A percentile compares a stretch with the other conserved stretches of the same genome.
Evolutionary conservation across 35 echinoderm and acorn worm genomes (phyloP).

Genomic region (Apostichopus californicus): DNA sequence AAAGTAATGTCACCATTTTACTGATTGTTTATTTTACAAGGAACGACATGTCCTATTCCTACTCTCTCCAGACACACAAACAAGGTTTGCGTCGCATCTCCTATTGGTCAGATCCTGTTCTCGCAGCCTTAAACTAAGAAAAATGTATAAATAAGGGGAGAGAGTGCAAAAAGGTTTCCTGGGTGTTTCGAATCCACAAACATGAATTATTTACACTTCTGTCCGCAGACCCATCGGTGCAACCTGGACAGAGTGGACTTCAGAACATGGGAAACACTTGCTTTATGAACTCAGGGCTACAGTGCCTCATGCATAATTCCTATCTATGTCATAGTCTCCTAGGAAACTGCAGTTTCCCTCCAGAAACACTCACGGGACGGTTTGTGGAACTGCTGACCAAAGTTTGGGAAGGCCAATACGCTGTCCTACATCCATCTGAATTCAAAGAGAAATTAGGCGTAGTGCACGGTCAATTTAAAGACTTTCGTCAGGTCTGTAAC

Average conservation of each 20-base stretch:
- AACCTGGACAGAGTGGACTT: constrained; percentile 85
- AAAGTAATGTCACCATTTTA: no score
- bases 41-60: no score
- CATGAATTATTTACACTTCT: neutral
- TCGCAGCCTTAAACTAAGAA: no score
- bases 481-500: constrained; percentile 79
- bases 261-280: constrained; percentile 99
- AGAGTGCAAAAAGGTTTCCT: no score
- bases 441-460: constrained; percentile 93
- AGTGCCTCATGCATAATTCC: constrained; percentile 90
- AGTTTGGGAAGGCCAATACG: constrained; percentile 83
- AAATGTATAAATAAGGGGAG: no score
- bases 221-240: constrained; percentile 66
- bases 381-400: constrained; percentile 76
- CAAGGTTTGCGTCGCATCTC: no score
- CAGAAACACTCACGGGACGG: constrained; percentile 63
- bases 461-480: constrained; percentile 94
- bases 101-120: no score
- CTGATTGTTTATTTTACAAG: no score
- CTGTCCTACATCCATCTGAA: constrained; percentile 74
- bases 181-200: no score
- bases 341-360: constrained; percentile 51
- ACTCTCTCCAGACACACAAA: no score
- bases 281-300: constrained; percentile 98
- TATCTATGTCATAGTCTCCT: constrained; percentile 64